These are phyloP conservation scores for Eucera pruinosa DNA, from an alignment of 2,888 invertebrate genomes.

Conservation along the genomic window DNA sequence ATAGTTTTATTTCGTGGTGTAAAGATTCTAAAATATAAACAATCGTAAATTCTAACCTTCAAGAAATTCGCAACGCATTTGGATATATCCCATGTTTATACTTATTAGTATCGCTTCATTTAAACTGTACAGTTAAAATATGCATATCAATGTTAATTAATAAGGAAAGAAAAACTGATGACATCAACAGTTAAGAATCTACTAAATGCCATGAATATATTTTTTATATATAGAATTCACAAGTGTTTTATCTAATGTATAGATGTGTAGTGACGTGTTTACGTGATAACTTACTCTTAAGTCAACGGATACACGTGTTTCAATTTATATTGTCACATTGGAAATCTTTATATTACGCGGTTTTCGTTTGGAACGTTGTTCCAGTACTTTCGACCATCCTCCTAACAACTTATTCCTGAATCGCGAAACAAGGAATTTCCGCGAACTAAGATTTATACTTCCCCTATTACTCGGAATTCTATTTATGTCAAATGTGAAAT, in stretches of 20 bases:
- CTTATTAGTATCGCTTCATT: not conserved
- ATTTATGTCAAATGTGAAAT: too few relatives aligned
- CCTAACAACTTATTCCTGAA: not conserved
- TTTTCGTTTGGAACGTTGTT: constrained; percentile 15
- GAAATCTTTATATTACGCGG: not conserved
- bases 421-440: not conserved
- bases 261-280: constrained; percentile 2
- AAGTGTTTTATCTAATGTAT: constrained; percentile 5
- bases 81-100: not conserved
- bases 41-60: constrained; percentile 25
- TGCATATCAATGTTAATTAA: constrained; percentile 4
- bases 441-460: not conserved
- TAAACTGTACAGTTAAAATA: not conserved
- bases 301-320: not conserved
- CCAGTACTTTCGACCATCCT: constrained; percentile 20
- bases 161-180: not conserved
- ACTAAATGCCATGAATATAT: not conserved
- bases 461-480: too few relatives aligned
- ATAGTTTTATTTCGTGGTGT: not conserved
- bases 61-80: constrained; percentile 6
- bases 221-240: not conserved
- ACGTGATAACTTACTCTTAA: not conserved
- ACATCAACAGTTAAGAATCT: not conserved
- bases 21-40: not conserved
- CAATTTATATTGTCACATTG: constrained; percentile 9